These are phyloP conservation scores for Carassius auratus DNA, from an alignment of 2,113 vertebrate genomes.

Conservation along the genomic window DNA sequence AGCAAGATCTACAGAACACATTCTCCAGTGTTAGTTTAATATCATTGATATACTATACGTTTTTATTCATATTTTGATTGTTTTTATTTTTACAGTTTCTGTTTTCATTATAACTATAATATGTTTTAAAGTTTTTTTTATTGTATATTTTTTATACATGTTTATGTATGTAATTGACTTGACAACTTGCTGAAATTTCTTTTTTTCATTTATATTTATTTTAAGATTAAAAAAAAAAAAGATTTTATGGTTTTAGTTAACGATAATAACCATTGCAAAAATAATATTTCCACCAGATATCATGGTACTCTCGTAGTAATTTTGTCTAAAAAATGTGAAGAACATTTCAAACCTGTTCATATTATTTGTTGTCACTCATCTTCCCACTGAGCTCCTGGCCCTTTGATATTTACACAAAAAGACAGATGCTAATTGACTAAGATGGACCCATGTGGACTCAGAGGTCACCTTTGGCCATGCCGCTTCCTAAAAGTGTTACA, in stretches of 20 bases:
- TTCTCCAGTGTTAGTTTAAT: too few relatives aligned
- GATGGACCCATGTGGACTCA: slow-evolving; percentile 35
- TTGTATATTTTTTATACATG: too few relatives aligned
- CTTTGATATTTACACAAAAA: slow-evolving; percentile 48
- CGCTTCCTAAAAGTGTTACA: slow-evolving; percentile 62
- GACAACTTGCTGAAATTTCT: not conserved
- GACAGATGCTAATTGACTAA: slow-evolving; percentile 23
- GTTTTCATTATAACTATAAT: not conserved
- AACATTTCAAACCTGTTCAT: not conserved
- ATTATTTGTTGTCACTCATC: not conserved
- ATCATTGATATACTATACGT: too few relatives aligned
- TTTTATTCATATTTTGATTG: too few relatives aligned
- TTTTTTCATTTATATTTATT: not conserved
- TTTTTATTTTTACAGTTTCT: too few relatives aligned
- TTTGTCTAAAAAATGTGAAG: not conserved
- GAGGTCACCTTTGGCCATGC: slow-evolving; percentile 14
- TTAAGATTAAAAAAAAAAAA: too few relatives aligned
- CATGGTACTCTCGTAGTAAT: not conserved
- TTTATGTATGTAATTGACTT: not conserved
- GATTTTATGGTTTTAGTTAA: not conserved
- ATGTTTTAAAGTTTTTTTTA: not conserved
- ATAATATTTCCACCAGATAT: not conserved
- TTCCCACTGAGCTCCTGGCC: not conserved
- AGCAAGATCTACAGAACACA: too few relatives aligned
- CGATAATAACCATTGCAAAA: not conserved